Percentiles rank a stretch among this genome's conserved stretches.
Evolutionary conservation across 2,113 vertebrate species (phyloP).

Genomic region (Ibidorhyncha struthersii): DNA sequence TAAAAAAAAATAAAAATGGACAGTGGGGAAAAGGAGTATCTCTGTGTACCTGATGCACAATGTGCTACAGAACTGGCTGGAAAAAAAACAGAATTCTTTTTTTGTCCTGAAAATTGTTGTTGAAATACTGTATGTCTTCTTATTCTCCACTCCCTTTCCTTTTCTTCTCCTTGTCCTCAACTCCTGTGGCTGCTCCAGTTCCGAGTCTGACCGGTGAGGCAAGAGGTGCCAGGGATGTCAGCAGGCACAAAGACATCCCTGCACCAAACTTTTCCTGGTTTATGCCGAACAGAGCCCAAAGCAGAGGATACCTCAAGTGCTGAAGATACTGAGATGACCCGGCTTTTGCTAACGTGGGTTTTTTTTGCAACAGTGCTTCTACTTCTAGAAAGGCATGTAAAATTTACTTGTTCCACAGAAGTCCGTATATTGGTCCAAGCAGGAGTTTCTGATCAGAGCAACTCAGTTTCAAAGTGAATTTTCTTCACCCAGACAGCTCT

Average conservation of each 20-base stretch:
- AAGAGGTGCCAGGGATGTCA: neutral
- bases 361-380: neutral
- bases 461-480: neutral
- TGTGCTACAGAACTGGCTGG: neutral
- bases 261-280: neutral
- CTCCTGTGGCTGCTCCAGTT: neutral
- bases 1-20: neutral
- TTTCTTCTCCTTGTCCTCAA: neutral
- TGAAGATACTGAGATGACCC: neutral
- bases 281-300: neutral
- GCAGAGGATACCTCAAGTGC: neutral
- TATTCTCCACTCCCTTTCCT: neutral
- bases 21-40: neutral
- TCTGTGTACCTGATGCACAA: neutral
- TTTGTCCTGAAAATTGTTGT: neutral
- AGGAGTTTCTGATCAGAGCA: neutral
- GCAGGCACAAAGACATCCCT: neutral
- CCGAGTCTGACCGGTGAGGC: fast-evolving
- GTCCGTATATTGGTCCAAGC: neutral
- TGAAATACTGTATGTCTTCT: neutral
- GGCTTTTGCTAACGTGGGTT: neutral
- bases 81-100: neutral
- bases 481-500: neutral
- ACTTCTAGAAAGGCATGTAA: neutral
- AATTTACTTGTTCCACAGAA: neutral